Evolutionary conservation across 1,140 invertebrate species (phyloP).

Genomic region (Drosophila teissieri): DNA sequence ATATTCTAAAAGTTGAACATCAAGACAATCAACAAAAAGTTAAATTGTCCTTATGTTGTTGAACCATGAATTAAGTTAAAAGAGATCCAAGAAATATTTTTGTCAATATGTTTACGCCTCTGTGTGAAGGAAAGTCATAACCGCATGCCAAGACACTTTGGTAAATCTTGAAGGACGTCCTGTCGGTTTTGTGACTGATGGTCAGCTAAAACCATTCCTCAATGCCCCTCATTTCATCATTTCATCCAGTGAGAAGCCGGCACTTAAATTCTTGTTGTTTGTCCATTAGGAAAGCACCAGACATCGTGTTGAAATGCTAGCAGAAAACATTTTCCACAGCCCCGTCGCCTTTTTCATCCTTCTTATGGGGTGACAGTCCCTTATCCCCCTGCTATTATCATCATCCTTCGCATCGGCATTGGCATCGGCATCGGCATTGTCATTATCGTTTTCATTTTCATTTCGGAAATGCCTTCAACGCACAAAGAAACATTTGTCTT

Average conservation of each 20-base stretch:
- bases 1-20: slow-evolving; percentile 5
- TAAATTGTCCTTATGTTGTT: background rate
- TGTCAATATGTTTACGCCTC: background rate
- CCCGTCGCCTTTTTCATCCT: slow-evolving; percentile 11
- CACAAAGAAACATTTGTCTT: slow-evolving; percentile 70
- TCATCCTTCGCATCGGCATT: slow-evolving; percentile 21
- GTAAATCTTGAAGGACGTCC: slow-evolving; percentile 8
- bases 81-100: background rate
- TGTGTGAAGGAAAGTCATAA: background rate
- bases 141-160: slow-evolving; percentile 46
- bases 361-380: slow-evolving; percentile 3
- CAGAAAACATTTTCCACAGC: slow-evolving; percentile 53
- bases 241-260: background rate
- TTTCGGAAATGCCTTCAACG: slow-evolving; percentile 59
- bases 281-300: slow-evolving; percentile 48
- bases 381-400: slow-evolving; percentile 2
- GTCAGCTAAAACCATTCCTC: slow-evolving; percentile 26
- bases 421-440: slow-evolving; percentile 56
- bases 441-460: slow-evolving; percentile 63
- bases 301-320: slow-evolving; percentile 41
- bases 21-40: slow-evolving; percentile 1
- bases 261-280: slow-evolving; percentile 56
- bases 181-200: slow-evolving; percentile 44
- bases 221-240: background rate
- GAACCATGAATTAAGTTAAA: background rate